phyloP scores from a whole-genome alignment of 2,888 invertebrate species.

The Julus scanicus region DNA sequence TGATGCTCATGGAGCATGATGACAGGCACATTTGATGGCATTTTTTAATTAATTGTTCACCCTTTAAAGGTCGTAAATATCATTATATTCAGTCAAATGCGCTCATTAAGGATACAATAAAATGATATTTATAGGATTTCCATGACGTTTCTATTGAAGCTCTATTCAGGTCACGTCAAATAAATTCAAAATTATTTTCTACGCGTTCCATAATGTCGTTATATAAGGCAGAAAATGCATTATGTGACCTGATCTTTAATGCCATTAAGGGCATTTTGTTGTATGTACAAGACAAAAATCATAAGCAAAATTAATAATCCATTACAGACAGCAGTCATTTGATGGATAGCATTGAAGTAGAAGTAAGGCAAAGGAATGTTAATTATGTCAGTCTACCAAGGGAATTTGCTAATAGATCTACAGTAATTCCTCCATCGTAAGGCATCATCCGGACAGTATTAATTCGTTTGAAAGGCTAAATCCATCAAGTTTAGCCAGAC shows the following conservation, averaged over 20 bases:
- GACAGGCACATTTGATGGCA: not conserved
- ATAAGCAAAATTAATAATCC: not conserved
- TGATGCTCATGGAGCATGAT: too few species aligned
- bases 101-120: not conserved
- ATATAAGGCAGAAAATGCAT: not conserved
- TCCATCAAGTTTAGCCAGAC: not conserved
- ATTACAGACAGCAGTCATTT: not conserved
- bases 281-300: not conserved
- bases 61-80: not conserved
- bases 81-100: not conserved
- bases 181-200: not conserved
- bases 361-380: too few species aligned
- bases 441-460: too few species aligned
- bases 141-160: constrained; percentile 5
- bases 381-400: too few species aligned
- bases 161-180: constrained; percentile 2
- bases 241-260: not conserved
- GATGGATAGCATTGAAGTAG: not conserved
- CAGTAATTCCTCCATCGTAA: not conserved
- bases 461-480: not conserved
- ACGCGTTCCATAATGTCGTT: not conserved
- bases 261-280: not conserved
- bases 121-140: not conserved
- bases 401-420: too few species aligned
- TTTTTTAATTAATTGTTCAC: constrained; percentile 2